Evolutionary conservation across 2,113 vertebrate genomes (phyloP), one percentile per base, ranked within the genome.

Genomic region (Strix aluco): DNA sequence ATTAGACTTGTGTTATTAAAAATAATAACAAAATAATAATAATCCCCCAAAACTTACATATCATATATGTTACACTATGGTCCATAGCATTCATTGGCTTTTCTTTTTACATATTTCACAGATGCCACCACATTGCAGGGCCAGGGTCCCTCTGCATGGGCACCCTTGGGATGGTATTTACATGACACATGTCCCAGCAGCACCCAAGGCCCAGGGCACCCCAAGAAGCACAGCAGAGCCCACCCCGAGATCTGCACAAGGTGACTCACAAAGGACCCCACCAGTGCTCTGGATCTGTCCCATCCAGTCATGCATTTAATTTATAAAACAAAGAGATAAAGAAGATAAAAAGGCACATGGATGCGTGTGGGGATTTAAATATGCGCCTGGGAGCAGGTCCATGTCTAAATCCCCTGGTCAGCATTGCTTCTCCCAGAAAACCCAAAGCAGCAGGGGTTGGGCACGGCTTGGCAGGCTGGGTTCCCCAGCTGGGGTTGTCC

Each of bases 81-180:
- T 69, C 82, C 77, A 34, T 25, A 34, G 21, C 49, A 42, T 40
- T 57, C 14, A 1, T 47, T 82, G 81, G 47, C n/a, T 62, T 72
- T 67, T 62, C 59, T 92, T 90, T 92, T 72, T 82, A 90, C 55
- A 42, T 54, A 81, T 81, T 87, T 69, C 83, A 87, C 83, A 81
- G 61, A 20, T 6, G 47, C 32, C 36, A 19, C 30, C 73, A 11
- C 0, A 1, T 36, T 10, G 72, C 66, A 54, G 54, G 59, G 47
- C 32, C 6, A 2, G 30, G 18, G 25, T 49, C 42, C 42, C 46
- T 23, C 51, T 10, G 4, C 71, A 42, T 0, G 0, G 75, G 13
- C n/a, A 23, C n/a, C n/a, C 47, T 19, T 2, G 3, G n/a, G 32
- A 3, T 30, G 54, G 54, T 10, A 22, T n/a, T 62, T n/a, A 52